Evolutionary conservation across 2,888 invertebrate species (phyloP), one percentile per base, ranked within the genome.

Genomic region (Aricia artaxerxes): DNA sequence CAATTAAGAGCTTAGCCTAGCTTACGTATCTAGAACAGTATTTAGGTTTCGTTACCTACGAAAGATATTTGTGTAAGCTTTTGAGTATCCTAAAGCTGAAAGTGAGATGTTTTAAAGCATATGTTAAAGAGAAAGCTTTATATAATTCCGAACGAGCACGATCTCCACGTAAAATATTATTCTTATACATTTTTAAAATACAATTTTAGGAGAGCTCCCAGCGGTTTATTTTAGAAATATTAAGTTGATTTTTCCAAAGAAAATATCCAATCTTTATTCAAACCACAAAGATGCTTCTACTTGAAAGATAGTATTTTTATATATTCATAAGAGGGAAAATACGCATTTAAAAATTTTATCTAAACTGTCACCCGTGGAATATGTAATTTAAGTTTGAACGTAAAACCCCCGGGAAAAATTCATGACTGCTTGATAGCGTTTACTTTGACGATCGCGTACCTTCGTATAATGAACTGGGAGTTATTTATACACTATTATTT

Each of bases 321-420:
- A 79, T 75, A 79, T 75, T 79, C 81, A 80, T 81, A 82, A 84
- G 82, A 81, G 81, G 81, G 81, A 82, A 83, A 83, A 83, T 82
- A 81, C 79, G 80, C 81, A 82, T 83, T 84, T 84, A 82, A 84
- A 82, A 81, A 81, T 83, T 84, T 84, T 82, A 82, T 85, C 86
- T 86, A 87, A 88, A 88, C 87, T 86, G 86, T 87, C 88, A 88
- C 86, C 88, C 85, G 84, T 81, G 85, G 88, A 88, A 87, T 89
- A 88, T 87, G 88, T 89, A 90, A 91, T 91, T 90, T 90, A 91
- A 92, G 91, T 92, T 92, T 89, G 88, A 85, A 88, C 90, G 87
- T 92, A 90, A 91, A 91, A 89, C 87, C 87, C 86, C 86, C 84
- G 87, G 88, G 88, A 89, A 89, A 90, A 90, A 89, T 90, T 90